Percentiles rank a stretch among this genome's conserved stretches.
Conservation (phyloP, 2,888 invertebrate species). For the Macaria liturata region DNA sequence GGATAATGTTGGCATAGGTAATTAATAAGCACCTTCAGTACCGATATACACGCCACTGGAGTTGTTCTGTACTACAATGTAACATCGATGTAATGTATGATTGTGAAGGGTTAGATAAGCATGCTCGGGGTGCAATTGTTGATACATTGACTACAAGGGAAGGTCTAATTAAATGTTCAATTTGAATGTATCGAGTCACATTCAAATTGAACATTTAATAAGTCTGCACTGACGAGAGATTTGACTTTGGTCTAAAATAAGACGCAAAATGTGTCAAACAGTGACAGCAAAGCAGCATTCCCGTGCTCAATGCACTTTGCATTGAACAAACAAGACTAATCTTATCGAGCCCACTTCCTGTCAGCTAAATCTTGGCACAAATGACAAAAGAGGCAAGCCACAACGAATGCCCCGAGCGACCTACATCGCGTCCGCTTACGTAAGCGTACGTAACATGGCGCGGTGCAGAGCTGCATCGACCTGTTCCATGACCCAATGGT, state of each 20-base stretch:
- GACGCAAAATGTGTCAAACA: neutral
- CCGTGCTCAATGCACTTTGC: conserved; percentile 1
- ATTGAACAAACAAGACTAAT: conserved; percentile 8
- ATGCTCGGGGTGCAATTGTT: no score
- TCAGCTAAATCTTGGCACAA: conserved; percentile 7
- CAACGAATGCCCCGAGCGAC: conserved; percentile 5
- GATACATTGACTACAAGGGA: no score
- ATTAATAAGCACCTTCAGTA: conserved; percentile 13
- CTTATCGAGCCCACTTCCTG: conserved; percentile 8
- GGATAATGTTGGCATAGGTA: conserved; percentile 31
- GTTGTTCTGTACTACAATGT: no score
- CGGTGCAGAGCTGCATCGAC: conserved; percentile 44
- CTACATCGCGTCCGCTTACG: conserved; percentile 21
- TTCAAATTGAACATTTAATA: no score
- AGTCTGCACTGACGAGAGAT: neutral
- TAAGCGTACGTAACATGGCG: conserved; percentile 33
- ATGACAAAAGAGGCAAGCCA: conserved; percentile 10
- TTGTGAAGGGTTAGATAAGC: no score
- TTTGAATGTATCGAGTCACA: no score
- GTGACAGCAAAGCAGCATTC: conserved; percentile 1
- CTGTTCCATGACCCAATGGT: conserved; percentile 39
- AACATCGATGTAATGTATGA: no score
- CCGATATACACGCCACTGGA: no score
- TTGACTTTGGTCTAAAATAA: neutral
- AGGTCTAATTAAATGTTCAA: no score